Percentiles rank a stretch among this genome's conserved stretches.
These are phyloP conservation scores for Porites divaricata DNA, from an alignment of 92 coral and sea anemone genomes.

Conservation along the genomic window DNA sequence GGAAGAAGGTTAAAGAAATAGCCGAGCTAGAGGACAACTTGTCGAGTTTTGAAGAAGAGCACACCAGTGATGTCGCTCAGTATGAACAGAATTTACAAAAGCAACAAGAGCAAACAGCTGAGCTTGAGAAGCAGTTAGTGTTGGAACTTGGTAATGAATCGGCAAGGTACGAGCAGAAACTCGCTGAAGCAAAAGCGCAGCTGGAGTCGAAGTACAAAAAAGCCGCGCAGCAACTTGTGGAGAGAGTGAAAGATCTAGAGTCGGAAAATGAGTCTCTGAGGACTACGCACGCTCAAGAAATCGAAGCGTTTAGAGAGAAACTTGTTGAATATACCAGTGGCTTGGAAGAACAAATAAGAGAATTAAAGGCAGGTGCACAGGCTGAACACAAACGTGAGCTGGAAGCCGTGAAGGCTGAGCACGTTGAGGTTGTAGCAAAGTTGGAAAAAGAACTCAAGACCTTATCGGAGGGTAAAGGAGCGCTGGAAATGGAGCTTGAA, in stretches of 20 bases:
- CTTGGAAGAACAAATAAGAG: constrained; percentile 74
- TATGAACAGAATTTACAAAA: constrained; percentile 68
- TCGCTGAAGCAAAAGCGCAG: constrained; percentile 43
- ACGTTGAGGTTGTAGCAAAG: constrained; percentile 41
- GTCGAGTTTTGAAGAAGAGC: constrained; percentile 90
- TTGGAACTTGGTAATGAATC: constrained; percentile 86
- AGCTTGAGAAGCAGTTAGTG: constrained; percentile 82
- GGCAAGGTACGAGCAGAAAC: constrained; percentile 71
- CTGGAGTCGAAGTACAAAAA: constrained; percentile 57
- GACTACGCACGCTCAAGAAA: constrained; percentile 65
- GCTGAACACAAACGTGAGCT: constrained; percentile 63
- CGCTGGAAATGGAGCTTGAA: constrained; percentile 28
- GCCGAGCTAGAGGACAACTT: constrained; percentile 83
- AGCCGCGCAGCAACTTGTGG: constrained; percentile 44
- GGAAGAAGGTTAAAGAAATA: constrained; percentile 70
- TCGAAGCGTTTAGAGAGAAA: constrained; percentile 66
- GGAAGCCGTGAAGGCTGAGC: constrained; percentile 56
- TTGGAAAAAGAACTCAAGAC: constrained; percentile 63
- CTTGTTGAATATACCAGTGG: constrained; percentile 69
- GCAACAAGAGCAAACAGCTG: constrained; percentile 84
- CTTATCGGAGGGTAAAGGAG: constrained; percentile 51
- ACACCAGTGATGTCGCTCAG: constrained; percentile 73
- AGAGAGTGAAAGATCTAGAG: constrained; percentile 55
- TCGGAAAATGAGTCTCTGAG: constrained; percentile 65
- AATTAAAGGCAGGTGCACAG: constrained; percentile 54